Evolutionary conservation across 2,797 vertebrate species (phyloP).

Genomic region (Halcyon leucocephala): DNA sequence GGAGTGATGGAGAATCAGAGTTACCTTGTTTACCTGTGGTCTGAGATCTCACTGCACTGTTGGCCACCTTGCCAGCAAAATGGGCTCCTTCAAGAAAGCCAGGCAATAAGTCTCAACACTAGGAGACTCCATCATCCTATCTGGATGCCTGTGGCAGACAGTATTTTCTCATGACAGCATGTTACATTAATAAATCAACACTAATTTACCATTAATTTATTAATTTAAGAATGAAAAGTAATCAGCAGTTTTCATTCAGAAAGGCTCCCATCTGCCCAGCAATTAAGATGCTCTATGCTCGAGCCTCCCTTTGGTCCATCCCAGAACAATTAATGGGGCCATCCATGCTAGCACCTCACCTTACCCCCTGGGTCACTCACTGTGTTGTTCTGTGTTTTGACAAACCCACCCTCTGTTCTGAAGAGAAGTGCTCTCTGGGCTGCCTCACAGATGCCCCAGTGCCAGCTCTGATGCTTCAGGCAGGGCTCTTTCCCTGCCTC

Average conservation of each 20-base stretch:
- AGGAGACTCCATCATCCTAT: not conserved
- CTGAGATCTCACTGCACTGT: not conserved
- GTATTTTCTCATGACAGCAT: not conserved
- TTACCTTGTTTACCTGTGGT: not conserved
- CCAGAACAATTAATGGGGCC: not conserved
- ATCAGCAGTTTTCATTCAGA: not conserved
- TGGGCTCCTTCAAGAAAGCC: not conserved
- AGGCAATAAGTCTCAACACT: not conserved
- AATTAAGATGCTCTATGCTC: not conserved
- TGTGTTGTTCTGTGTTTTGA: not conserved
- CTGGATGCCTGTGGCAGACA: not conserved
- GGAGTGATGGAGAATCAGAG: not conserved
- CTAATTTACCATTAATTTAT: not conserved
- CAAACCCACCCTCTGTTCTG: not conserved
- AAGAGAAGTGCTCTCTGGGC: not conserved
- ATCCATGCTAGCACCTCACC: accelerated
- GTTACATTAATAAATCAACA: not conserved
- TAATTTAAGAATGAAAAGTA: not conserved
- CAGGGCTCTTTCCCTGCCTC: not conserved
- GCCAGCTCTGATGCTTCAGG: not conserved
- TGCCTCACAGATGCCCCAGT: not conserved
- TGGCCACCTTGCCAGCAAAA: not conserved
- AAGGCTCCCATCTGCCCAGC: not conserved
- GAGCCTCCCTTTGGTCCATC: not conserved
- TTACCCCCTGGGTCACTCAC: accelerated